A percentile compares a stretch with the other conserved stretches of the same genome.
Evolutionary conservation across 1,140 invertebrate genomes (phyloP).

Genomic region (Cephus cinctus): DNA sequence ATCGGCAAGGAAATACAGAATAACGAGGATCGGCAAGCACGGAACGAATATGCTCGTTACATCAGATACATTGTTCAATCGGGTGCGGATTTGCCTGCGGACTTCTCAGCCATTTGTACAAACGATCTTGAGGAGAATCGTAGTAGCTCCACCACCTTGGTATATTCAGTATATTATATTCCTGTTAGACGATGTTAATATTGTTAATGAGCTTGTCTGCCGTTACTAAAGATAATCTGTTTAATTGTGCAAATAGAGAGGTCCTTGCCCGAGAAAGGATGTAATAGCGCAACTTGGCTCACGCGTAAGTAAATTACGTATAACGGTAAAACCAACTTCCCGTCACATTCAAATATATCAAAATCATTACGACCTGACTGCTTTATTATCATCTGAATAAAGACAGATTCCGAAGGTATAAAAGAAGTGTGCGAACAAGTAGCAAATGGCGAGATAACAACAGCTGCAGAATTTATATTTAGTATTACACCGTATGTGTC

Average conservation of each 20-base stretch:
- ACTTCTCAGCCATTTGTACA: conserved; percentile 4
- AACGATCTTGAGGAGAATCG: conserved; percentile 1
- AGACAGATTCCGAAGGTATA: conserved; percentile 13
- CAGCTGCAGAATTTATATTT: conserved; percentile 17
- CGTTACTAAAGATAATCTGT: conserved; percentile 2
- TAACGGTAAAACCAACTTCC: not conserved
- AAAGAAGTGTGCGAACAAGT: conserved; percentile 13
- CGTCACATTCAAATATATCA: not conserved
- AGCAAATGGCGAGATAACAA: conserved; percentile 14
- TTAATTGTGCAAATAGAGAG: no score
- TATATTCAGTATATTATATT: no score
- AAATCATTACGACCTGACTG: not conserved
- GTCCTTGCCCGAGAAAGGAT: conserved; percentile 12
- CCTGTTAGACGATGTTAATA: no score
- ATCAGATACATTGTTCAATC: conserved; percentile 6
- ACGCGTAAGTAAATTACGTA: not conserved
- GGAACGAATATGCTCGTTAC: conserved; percentile 11
- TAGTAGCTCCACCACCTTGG: conserved; percentile 5
- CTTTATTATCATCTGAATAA: not conserved
- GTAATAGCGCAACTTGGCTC: conserved; percentile 7
- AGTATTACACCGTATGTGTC: conserved; percentile 10
- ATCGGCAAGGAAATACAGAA: conserved; percentile 7
- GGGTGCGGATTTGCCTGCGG: not conserved
- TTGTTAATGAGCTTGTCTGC: no score
- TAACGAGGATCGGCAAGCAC: not conserved